Evolutionary conservation across 2,113 vertebrate species (phyloP), one percentile per base, ranked within the genome.

Genomic region (Equus quagga): DNA sequence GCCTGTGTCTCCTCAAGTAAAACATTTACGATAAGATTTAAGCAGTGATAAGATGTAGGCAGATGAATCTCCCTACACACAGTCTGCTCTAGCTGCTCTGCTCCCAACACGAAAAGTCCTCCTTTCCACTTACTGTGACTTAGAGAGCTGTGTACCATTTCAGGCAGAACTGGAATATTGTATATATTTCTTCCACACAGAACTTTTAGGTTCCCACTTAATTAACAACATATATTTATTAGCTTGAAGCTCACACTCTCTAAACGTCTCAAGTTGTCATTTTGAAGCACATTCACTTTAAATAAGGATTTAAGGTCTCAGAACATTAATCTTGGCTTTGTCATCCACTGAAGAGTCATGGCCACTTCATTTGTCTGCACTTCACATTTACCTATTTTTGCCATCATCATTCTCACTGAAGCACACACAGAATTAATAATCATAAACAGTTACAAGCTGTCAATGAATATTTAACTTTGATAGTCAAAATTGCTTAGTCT

Each of bases 21-120:
- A 96, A 81, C 76, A 28, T 19, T 31, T 67, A 49, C 89, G 92
- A 19, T 96, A 90, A 91, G 56, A 98, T 75, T 28, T 21, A 82
- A 26, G 58, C 70, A 11, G 21, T 56, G 65, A 56, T 85, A 89
- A 89, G 83, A 70, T 26, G 15, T 49, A 17, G 24, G 21, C 8
- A 41, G 44, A 41, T 64, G 28, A 44, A 18, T 76, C 49, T 78
- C 33, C 44, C 12, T 28, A 0, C 14, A 44, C 14, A 17, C 1
- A 36, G 8, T 19, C 36, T n/a, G 21, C 18, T n/a, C 49, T 33
- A n/a, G 21, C 69, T 28, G 36, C 44, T 69, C 21, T 18, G 2
- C 19, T 31, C 41, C 64, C 44, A 28, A 6, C 17, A 33, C 9
- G 33, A 21, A 41, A 19, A 17, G 24, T 24, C 67, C 76, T 54